Evolutionary conservation across 2,888 invertebrate species (phyloP), one percentile per base, ranked within the genome.

Genomic region (Helicoverpa assulta): DNA sequence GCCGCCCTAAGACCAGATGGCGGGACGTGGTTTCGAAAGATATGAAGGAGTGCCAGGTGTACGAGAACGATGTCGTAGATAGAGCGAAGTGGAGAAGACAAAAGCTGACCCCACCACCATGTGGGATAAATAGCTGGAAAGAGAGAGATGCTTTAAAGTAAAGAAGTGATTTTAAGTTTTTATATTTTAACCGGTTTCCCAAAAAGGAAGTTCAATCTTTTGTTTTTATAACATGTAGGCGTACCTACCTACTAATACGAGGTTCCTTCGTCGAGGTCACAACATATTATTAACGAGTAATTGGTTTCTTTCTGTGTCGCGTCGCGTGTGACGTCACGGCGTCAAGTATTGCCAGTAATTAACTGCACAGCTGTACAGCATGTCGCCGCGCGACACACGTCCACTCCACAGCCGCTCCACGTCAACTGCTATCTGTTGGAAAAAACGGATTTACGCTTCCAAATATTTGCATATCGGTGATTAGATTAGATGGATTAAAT

Each of bases 291-390:
- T 67, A 16, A 50, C 33, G 40, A 43, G n/a, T 58, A 50, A 62
- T 65, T 75, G 50, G 47, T 21, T 59, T 60, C 19, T 43, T 57
- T 57, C 61, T 61, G 51, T 37, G 40, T 21, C 12, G n/a, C 43
- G n/a, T 10, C 12, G 21, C 58, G 40, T n/a, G 57, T 70, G 61
- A 58, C 43, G 21, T 50, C 50, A 65, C 18, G 50, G 19, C 40
- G 29, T 58, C 43, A 19, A 65, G 50, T 65, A 50, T 40, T 57
- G 50, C 40, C 40, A 59, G 47, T 70, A 64, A 72, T 67, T 52
- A 67, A 62, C 58, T 37, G 43, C 43, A 12, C 19, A 59, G 19
- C 26, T 54, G 7, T 60, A 29, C 50, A 51, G 37, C 52, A 50
- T 18, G 19, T 26, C 21, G 60, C 12, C 10, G 37, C 40, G 19